phyloP scores from a whole-genome alignment of 2,888 invertebrate genomes.

The Campopleginae sp. region DNA sequence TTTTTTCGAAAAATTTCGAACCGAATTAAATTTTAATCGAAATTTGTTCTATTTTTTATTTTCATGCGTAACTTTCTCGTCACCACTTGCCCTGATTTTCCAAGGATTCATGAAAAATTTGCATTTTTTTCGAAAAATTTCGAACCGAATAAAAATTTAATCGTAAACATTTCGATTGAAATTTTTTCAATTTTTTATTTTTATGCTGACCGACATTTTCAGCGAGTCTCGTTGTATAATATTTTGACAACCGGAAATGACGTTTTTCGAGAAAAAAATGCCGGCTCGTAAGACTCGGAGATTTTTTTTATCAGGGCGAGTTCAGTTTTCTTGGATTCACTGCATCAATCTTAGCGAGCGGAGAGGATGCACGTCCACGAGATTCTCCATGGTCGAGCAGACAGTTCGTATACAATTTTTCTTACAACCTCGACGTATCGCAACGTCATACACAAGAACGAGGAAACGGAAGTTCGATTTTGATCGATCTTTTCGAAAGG shows the following conservation, averaged over 20 bases:
- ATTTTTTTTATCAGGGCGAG: not conserved
- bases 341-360: constrained; percentile 1
- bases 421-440: constrained; percentile 1
- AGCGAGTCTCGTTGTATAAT: too few relatives aligned
- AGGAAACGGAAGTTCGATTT: constrained; percentile 45
- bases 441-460: constrained; percentile 37
- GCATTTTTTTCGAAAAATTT: too few relatives aligned
- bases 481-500: constrained; percentile 50
- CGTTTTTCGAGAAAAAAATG: not conserved
- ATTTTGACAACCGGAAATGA: too few relatives aligned
- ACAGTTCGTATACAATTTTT: constrained; percentile 5
- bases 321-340: not conserved
- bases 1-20: too few relatives aligned
- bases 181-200: too few relatives aligned
- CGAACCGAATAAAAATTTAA: too few relatives aligned
- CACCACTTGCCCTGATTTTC: not conserved
- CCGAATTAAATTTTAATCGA: too few relatives aligned
- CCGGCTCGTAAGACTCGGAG: not conserved
- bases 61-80: not conserved
- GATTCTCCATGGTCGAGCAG: not conserved
- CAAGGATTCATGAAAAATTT: too few relatives aligned
- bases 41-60: too few relatives aligned
- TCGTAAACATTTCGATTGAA: too few relatives aligned
- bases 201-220: too few relatives aligned
- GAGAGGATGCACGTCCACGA: not conserved